Conservation (phyloP, 2,888 invertebrate genomes). For the Caenorhabditis sp. region DNA sequence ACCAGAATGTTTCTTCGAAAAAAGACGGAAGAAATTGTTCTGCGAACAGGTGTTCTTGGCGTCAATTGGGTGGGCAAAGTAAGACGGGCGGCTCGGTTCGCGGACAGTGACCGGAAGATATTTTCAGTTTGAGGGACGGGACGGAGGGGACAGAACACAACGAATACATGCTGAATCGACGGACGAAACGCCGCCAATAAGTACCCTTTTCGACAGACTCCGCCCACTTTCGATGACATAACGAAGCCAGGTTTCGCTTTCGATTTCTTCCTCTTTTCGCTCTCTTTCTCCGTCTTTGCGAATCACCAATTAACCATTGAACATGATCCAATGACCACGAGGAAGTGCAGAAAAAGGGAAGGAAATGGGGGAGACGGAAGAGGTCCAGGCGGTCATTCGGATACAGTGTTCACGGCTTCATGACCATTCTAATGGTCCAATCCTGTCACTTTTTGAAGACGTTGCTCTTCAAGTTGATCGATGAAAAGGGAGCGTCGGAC, state of each 20-base stretch:
- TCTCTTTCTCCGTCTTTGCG: not conserved
- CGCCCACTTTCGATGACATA: constrained; percentile 57
- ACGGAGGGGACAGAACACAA: not conserved
- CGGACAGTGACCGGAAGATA: not conserved
- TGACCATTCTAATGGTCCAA: too few species aligned
- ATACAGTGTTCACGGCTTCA: too few species aligned
- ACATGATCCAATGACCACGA: constrained; percentile 43
- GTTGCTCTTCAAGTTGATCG: too few species aligned
- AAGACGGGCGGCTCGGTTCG: too few species aligned
- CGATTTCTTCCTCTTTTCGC: constrained; percentile 15
- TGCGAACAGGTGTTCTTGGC: constrained; percentile 42
- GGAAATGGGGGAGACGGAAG: constrained; percentile 4
- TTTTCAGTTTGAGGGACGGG: not conserved
- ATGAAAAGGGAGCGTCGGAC: not conserved
- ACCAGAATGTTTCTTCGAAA: not conserved
- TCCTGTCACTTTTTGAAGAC: too few species aligned
- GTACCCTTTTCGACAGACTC: constrained; percentile 41
- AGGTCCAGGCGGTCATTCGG: too few species aligned
- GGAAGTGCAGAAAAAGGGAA: constrained; percentile 1
- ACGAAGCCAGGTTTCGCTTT: constrained; percentile 54
- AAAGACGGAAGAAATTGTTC: constrained; percentile 1
- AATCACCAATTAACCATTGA: constrained; percentile 44
- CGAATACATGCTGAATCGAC: constrained; percentile 26
- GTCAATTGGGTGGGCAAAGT: not conserved
- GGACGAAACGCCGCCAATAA: constrained; percentile 41